Evolutionary conservation across 35 echinoderm and acorn worm species (phyloP), one percentile per base, ranked within the genome.

Genomic region (Acanthaster planci): DNA sequence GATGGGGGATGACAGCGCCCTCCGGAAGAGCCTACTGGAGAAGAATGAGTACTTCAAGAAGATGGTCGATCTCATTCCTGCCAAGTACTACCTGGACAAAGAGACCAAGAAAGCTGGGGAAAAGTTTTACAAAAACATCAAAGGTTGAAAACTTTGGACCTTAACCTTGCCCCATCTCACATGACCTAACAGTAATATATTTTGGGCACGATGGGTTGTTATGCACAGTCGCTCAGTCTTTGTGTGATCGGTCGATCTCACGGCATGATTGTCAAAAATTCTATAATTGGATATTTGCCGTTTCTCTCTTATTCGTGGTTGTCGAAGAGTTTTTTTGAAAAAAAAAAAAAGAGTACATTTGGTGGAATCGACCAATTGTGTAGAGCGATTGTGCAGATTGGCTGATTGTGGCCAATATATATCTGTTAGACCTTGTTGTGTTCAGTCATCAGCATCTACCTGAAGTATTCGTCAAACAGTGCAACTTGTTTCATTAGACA

Each of bases 21-120:
- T 92, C 4, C 27, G 67, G 58, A 86, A 79, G 34, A 80, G 86
- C 22, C 81, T 93, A 16, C 76, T 67, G 64, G 86, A 54, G 39
- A 82, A 88, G 36, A 93, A 93, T 85, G 80, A 85, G 6, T 93
- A 89, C 79, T 93, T 93, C 82, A 93, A 93, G 37, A 76, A 53
- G 1, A 93, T 93, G 91, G 87, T 81, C 35, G 84, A 93, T 58
- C 80, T 93, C 4, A 93, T 93, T 42, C 91, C 91, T 77, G 67
- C 91, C n/a, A 84, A 76, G 40, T 93, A 60, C 50, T 93, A 93
- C 81, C 79, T 93, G 23, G 80, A 87, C 32, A 80, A 93, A 35
- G 86, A 84, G 40, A 16, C 36, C 7, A 93, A 85, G 39, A 86
- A 89, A 18, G 56, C 42, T 8, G 78, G 77, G 37, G 81, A 54